Percentiles rank a stretch among this genome's conserved stretches.
Conservation (phyloP, 2,113 vertebrate genomes). For the Scomber scombrus region DNA sequence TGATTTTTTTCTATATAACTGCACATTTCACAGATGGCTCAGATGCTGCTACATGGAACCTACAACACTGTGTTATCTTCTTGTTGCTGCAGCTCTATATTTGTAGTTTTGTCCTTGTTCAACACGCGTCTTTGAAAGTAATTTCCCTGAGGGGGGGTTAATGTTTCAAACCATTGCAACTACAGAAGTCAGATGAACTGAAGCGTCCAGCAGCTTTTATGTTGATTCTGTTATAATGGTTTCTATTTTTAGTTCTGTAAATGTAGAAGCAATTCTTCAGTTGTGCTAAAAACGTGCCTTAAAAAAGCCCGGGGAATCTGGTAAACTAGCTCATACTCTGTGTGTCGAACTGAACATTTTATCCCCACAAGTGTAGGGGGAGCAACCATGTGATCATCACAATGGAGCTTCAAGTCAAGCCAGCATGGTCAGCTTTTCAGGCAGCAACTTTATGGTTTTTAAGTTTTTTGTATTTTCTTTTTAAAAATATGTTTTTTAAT, state of each 20-base stretch:
- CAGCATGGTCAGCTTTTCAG: neutral
- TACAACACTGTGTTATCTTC: neutral
- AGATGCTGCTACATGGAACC: neutral
- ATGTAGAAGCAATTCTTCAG: constrained; percentile 23
- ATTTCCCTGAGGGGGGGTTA: neutral
- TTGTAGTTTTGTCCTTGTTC: neutral
- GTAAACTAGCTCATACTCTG: constrained; percentile 28
- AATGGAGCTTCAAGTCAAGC: neutral
- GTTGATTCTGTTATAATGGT: constrained; percentile 30
- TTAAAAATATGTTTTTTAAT: too few relatives aligned
- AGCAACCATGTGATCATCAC: neutral
- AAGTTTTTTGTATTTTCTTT: too few relatives aligned
- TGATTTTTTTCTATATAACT: too few relatives aligned
- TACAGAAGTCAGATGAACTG: constrained; percentile 37
- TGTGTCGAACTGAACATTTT: constrained; percentile 30
- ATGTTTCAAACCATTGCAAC: constrained; percentile 52
- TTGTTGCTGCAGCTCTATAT: neutral
- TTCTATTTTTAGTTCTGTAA: constrained; percentile 42
- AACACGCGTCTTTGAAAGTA: constrained; percentile 3
- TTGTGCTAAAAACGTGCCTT: constrained; percentile 21
- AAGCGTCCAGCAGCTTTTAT: constrained; percentile 33
- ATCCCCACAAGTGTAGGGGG: constrained; percentile 1
- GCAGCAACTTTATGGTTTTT: neutral
- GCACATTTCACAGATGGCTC: neutral
- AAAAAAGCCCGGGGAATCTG: constrained; percentile 20